phyloP scores from a whole-genome alignment of 2,888 invertebrate genomes.

The Sceliomorpha sp. region DNA sequence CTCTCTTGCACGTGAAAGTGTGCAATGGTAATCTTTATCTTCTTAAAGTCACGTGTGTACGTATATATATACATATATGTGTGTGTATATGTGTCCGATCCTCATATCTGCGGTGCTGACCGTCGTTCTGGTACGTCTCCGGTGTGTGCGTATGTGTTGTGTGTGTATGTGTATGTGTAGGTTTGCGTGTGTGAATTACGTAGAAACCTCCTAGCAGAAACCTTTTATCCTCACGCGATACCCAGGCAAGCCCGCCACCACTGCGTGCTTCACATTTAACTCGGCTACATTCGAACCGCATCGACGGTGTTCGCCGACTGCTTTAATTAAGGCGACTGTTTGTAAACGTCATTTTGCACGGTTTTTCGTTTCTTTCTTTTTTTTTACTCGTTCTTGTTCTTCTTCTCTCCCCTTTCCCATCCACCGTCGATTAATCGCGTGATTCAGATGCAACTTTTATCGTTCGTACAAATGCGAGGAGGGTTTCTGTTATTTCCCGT shows the following conservation, averaged over 20 bases:
- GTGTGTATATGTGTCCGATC: no score
- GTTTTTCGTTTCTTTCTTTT: no score
- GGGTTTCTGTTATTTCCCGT: no score
- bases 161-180: constrained; percentile 8
- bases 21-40: constrained; percentile 64
- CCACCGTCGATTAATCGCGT: no score
- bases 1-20: constrained; percentile 59
- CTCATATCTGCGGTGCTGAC: no score
- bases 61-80: no score
- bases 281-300: constrained; percentile 41
- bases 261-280: constrained; percentile 33
- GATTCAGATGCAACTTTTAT: no score
- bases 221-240: constrained; percentile 44
- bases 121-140: no score
- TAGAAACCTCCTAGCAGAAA: constrained; percentile 47
- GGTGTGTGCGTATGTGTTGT: no score
- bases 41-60: constrained; percentile 29
- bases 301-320: constrained; percentile 41
- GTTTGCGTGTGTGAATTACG: constrained; percentile 29
- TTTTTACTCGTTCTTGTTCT: no score
- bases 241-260: constrained; percentile 25
- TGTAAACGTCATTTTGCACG: constrained; percentile 12
- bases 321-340: constrained; percentile 41
- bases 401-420: no score
- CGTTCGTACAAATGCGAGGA: no score